Conservation (phyloP, 2,888 invertebrate species). For the Lysandra coridon region DNA sequence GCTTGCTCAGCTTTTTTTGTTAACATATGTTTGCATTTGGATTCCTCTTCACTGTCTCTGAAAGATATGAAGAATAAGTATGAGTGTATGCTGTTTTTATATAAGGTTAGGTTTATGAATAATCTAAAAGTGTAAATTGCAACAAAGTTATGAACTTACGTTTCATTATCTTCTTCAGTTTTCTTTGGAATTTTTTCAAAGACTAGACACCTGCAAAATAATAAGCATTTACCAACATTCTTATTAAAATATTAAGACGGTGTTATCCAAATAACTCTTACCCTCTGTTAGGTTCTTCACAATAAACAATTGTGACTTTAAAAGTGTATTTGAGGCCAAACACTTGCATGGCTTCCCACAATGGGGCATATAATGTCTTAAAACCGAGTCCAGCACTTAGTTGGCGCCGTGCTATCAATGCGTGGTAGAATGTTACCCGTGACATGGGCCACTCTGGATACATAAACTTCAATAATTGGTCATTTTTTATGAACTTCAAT, state of each 20-base stretch:
- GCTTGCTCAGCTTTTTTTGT: slow-evolving; percentile 34
- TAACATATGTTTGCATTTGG: background rate
- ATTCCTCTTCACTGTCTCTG: slow-evolving; percentile 28
- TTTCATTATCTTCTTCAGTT: slow-evolving; percentile 5
- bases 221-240: background rate
- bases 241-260: background rate
- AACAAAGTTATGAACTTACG: slow-evolving; percentile 1
- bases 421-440: slow-evolving; percentile 46
- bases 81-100: background rate
- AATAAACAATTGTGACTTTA: slow-evolving; percentile 35
- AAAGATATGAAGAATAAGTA: background rate
- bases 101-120: background rate
- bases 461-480: slow-evolving; percentile 39
- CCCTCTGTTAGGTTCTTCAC: slow-evolving; percentile 35
- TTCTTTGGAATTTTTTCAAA: slow-evolving; percentile 39
- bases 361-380: slow-evolving; percentile 44
- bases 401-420: slow-evolving; percentile 41
- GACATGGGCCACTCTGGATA: slow-evolving; percentile 48
- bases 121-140: background rate
- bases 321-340: slow-evolving; percentile 40
- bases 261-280: slow-evolving; percentile 35
- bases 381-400: slow-evolving; percentile 39
- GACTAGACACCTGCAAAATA: slow-evolving; percentile 38
- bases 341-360: slow-evolving; percentile 49
- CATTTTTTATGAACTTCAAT: slow-evolving; percentile 52